Evolutionary conservation across 1,140 invertebrate genomes (phyloP), one percentile per base, ranked within the genome.

Genomic region (Drosophila aff.): DNA sequence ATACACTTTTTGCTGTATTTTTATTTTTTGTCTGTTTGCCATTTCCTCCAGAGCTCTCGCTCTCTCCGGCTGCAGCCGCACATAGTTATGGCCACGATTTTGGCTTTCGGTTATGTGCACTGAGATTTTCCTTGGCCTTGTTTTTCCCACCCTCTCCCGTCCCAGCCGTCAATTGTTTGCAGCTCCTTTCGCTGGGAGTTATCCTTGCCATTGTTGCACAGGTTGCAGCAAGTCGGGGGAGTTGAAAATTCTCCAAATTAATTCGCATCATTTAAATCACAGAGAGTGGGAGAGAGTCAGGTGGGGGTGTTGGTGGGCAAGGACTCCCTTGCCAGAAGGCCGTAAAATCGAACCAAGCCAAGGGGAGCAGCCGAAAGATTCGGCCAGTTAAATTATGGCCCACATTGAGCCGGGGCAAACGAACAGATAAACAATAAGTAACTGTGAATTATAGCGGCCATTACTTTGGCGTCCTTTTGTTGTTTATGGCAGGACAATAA

Each of bases 391-490:
- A 87, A 81, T 82, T 87, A 86, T 86, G 79, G 83, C 53, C 62
- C 80, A 86, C 83, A 85, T 85, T 77, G 82, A 85, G 79, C 83
- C 78, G 82, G 81, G 75, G 26, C 79, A 86, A 91, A 75, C 87
- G 78, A 81, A 78, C 78, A 91, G 87, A 91, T 91, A 91, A 91
- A 87, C 82, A 87, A 91, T 91, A 91, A 91, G 80, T 91, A 91
- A 91, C 87, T 87, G 89, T 91, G 87, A 91, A 91, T 91, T 91
- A 91, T 91, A 83, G 81, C 68, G 84, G 87, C 83, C 87, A 91
- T 91, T 91, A 91, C 81, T 82, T 87, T 80, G 67, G 82, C 50
- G 43, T 40, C 66, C 44, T 16, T 62, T 72, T 69, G 81, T 89
- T 89, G 84, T 89, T 87, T 89, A 87, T 89, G 77, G 84, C 85